Conservation (phyloP, 2,888 invertebrate genomes). For the Eristalis arbustorum region DNA sequence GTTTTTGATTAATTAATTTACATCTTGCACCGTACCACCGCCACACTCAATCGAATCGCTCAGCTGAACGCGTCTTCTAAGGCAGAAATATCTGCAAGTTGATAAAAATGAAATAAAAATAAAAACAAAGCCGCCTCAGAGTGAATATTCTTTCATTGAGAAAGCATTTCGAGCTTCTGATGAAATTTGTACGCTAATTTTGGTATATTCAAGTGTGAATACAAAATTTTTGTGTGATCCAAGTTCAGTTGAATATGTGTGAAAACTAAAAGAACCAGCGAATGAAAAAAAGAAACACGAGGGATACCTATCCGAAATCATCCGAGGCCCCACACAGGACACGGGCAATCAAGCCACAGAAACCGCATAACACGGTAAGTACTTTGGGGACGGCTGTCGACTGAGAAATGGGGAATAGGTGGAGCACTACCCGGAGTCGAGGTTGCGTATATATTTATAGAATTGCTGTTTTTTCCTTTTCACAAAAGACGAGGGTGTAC, state of each 20-base stretch:
- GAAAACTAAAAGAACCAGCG: neutral
- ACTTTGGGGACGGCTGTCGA: neutral
- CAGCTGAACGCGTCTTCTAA: constrained; percentile 43
- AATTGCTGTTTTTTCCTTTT: constrained; percentile 1
- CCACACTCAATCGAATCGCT: neutral
- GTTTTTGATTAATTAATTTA: constrained; percentile 40
- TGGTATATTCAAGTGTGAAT: neutral
- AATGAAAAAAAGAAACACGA: neutral
- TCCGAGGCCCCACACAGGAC: neutral
- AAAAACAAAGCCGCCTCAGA: constrained; percentile 49
- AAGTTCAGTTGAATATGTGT: neutral
- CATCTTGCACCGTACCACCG: constrained; percentile 6
- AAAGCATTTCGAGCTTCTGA: neutral
- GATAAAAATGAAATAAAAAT: constrained; percentile 1
- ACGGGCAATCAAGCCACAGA: neutral
- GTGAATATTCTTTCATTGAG: constrained; percentile 29
- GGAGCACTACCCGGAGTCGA: constrained; percentile 40
- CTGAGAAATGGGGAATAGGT: constrained; percentile 19
- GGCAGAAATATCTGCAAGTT: neutral
- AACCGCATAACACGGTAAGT: constrained; percentile 38
- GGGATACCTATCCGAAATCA: constrained; percentile 25
- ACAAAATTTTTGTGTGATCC: neutral
- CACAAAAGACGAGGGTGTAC: neutral
- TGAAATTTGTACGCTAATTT: neutral
- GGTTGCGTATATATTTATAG: constrained; percentile 61